phyloP scores from a whole-genome alignment of 2,113 vertebrate genomes.

The Ariopsis seemanni region DNA sequence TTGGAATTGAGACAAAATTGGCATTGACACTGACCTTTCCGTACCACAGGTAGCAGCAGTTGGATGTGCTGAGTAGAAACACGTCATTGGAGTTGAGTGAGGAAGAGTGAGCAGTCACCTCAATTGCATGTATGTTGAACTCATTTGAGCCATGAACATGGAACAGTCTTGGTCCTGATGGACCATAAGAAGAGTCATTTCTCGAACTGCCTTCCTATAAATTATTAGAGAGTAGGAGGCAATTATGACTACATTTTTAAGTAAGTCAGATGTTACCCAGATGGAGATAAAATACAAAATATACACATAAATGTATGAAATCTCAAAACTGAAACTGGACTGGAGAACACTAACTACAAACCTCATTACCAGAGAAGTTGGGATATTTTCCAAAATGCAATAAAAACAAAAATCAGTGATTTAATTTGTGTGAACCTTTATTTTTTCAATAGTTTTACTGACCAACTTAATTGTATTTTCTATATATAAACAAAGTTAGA shows the following conservation, averaged over 20 bases:
- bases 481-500: too few relatives aligned
- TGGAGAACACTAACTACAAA: not conserved
- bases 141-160: conserved; percentile 77
- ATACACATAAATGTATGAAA: not conserved
- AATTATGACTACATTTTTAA: not conserved
- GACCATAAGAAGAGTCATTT: conserved; percentile 33
- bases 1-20: not conserved
- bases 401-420: too few relatives aligned
- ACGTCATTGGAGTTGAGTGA: conserved; percentile 87
- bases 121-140: conserved; percentile 82
- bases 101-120: conserved; percentile 69
- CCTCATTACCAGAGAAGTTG: too few relatives aligned
- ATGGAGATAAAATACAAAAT: not conserved
- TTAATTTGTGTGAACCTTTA: too few relatives aligned
- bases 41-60: conserved; percentile 84
- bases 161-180: conserved; percentile 73
- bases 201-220: conserved; percentile 78
- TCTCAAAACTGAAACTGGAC: not conserved
- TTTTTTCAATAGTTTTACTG: too few relatives aligned
- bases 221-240: not conserved
- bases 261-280: not conserved
- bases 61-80: conserved; percentile 80
- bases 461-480: too few relatives aligned
- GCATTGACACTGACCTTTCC: conserved; percentile 71
- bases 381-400: too few relatives aligned